Evolutionary conservation across 2,797 vertebrate genomes (phyloP).

Genomic region (Triplophysa bombifrons): DNA sequence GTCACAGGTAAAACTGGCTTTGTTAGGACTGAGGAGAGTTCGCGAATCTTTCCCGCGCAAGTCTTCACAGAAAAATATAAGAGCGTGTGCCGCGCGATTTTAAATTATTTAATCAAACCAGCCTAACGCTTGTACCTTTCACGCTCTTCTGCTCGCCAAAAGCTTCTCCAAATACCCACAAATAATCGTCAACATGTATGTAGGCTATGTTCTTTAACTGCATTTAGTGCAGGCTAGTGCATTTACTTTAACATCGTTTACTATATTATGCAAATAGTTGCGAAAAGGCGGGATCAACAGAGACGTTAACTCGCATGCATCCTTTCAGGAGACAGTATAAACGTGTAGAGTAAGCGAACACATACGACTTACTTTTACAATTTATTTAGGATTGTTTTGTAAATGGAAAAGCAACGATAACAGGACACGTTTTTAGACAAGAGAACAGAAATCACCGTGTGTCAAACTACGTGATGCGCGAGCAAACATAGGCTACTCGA

Average conservation of each 20-base stretch:
- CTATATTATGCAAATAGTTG: neutral
- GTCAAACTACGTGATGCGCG: neutral
- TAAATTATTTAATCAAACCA: constrained; percentile 71
- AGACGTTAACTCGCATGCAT: no score
- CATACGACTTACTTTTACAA: no score
- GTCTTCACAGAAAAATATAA: constrained; percentile 51
- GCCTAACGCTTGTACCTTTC: constrained; percentile 50
- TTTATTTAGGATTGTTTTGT: no score
- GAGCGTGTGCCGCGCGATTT: constrained; percentile 47
- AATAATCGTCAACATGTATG: neutral
- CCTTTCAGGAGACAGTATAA: neutral
- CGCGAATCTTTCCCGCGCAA: constrained; percentile 14
- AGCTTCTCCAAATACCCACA: neutral
- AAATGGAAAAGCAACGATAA: neutral
- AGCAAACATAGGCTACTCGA: neutral
- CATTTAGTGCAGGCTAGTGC: neutral
- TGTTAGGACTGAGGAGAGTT: constrained; percentile 37
- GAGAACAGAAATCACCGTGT: neutral
- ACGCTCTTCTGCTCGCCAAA: neutral
- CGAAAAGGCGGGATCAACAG: neutral
- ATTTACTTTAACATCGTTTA: neutral
- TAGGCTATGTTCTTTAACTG: neutral
- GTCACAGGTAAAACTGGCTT: constrained; percentile 35
- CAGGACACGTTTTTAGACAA: neutral
- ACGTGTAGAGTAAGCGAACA: neutral